Evolutionary conservation across 2,888 invertebrate species (phyloP).

Genomic region (Phrixothrix hirtus): DNA sequence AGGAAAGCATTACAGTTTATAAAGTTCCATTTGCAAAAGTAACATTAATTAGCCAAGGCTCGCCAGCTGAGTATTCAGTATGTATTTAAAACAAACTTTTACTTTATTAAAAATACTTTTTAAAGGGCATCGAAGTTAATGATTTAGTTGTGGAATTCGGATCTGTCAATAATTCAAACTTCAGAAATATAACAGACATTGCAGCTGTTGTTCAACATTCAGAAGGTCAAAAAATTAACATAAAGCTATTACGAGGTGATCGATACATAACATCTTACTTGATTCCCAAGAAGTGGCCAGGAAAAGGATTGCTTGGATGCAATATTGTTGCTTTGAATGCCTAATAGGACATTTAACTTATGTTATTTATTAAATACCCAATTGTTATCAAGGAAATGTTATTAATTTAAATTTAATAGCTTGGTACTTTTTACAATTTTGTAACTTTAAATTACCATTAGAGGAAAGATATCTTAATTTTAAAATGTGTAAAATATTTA

Average conservation of each 20-base stretch:
- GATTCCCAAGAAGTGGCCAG: constrained; percentile 75
- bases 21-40: constrained; percentile 68
- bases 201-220: constrained; percentile 68
- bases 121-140: constrained; percentile 69
- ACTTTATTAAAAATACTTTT: constrained; percentile 25
- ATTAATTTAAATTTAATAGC: background rate
- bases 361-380: background rate
- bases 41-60: constrained; percentile 72
- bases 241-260: constrained; percentile 61
- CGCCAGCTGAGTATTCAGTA: constrained; percentile 84
- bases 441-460: too few relatives aligned
- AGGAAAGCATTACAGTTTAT: constrained; percentile 30
- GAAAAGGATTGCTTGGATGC: constrained; percentile 78
- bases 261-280: constrained; percentile 62
- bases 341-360: constrained; percentile 13
- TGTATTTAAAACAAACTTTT: constrained; percentile 44
- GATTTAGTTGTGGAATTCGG: constrained; percentile 80
- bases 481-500: too few relatives aligned
- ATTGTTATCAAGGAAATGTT: background rate
- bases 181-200: constrained; percentile 69
- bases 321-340: constrained; percentile 55
- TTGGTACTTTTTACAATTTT: too few relatives aligned
- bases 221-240: constrained; percentile 58
- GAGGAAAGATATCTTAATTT: too few relatives aligned
- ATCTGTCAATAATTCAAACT: constrained; percentile 72